Conservation (phyloP, 2,113 vertebrate genomes). For the Pontoporia blainvillei region DNA sequence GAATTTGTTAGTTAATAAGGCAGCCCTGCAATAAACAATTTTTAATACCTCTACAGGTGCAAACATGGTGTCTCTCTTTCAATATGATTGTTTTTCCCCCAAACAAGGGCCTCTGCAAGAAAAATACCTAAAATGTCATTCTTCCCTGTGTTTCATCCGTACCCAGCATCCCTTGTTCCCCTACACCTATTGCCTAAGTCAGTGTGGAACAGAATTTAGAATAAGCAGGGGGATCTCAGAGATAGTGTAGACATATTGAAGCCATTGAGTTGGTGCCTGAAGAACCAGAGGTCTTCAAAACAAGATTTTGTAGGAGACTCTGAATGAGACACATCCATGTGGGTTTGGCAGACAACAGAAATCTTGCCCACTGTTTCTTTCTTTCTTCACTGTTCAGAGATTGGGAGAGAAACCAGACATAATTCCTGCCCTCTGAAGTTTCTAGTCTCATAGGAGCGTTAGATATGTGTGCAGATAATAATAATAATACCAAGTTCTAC, state of each 20-base stretch:
- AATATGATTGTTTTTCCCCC: neutral
- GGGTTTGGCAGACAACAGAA: neutral
- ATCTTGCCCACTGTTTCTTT: neutral
- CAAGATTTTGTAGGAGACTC: neutral
- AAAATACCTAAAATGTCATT: neutral
- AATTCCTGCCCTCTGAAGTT: neutral
- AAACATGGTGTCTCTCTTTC: neutral
- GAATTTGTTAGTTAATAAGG: slow-evolving; percentile 73
- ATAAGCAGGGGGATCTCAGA: neutral
- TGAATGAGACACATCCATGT: neutral
- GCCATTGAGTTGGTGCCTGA: neutral
- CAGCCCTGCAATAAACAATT: slow-evolving; percentile 66
- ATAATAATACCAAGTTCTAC: neutral
- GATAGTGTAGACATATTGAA: too few relatives aligned
- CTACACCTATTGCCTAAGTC: neutral
- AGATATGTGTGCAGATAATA: neutral
- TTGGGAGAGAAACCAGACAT: neutral
- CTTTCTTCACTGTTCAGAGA: neutral
- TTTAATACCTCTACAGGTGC: neutral
- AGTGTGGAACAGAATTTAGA: neutral
- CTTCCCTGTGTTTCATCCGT: neutral
- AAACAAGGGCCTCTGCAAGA: neutral
- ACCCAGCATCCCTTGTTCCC: neutral
- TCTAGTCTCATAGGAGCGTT: neutral
- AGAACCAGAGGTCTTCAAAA: neutral